A percentile compares a stretch with the other conserved stretches of the same genome.
Conservation (phyloP, 2,797 vertebrate genomes). For the Phalanger gymnotis region DNA sequence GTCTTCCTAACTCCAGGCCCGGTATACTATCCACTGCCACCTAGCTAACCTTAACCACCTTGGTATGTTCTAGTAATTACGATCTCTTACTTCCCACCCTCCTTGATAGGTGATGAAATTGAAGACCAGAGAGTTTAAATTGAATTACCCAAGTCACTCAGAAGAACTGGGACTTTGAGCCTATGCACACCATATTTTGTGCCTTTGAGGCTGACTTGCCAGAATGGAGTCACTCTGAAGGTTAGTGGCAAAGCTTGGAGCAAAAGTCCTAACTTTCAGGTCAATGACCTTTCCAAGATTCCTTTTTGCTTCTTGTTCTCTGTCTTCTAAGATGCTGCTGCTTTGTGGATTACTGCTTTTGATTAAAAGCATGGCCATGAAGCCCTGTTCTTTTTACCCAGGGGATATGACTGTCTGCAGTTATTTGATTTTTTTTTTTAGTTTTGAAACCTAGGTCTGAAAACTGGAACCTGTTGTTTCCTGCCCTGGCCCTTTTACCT, state of each 20-base stretch:
- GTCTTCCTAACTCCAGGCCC: neutral
- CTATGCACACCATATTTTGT: neutral
- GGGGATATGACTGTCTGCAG: neutral
- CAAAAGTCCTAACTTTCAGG: neutral
- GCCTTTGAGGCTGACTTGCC: neutral
- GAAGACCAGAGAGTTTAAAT: neutral
- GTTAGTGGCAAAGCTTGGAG: neutral
- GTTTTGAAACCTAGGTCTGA: neutral
- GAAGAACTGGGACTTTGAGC: neutral
- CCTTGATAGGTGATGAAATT: neutral
- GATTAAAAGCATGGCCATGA: neutral
- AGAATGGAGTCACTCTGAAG: neutral
- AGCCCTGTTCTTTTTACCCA: neutral
- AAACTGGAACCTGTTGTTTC: neutral
- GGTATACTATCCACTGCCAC: neutral
- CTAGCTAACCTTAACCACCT: neutral
- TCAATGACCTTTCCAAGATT: neutral
- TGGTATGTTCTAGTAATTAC: neutral
- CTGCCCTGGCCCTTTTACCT: neutral
- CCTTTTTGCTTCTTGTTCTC: neutral
- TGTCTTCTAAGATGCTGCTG: neutral
- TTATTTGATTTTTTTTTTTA: neutral
- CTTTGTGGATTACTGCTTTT: neutral
- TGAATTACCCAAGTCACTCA: neutral
- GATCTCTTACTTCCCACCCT: neutral